phyloP scores from a whole-genome alignment of 2,888 invertebrate species.

The Ormyrus rosae region DNA sequence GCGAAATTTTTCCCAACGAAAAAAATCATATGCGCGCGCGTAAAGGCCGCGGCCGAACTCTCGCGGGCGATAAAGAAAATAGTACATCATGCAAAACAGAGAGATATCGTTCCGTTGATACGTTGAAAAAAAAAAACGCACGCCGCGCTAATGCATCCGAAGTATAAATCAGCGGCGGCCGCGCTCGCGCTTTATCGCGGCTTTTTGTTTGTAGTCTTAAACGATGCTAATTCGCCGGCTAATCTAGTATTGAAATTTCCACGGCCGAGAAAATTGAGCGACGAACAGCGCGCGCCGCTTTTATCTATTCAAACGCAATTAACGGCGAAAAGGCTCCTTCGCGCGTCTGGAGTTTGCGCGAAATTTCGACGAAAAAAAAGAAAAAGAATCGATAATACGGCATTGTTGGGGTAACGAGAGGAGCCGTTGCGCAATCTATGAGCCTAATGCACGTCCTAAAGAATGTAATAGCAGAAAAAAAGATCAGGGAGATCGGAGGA shows the following conservation, averaged over 20 bases:
- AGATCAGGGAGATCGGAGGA: not conserved
- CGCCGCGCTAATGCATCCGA: slow-evolving; percentile 6
- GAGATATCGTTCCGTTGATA: slow-evolving; percentile 18
- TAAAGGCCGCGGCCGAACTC: not conserved
- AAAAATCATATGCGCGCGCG: slow-evolving; percentile 13
- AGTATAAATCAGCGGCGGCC: slow-evolving; percentile 11
- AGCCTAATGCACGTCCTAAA: not conserved
- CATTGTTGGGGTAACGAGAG: no score
- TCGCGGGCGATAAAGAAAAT: slow-evolving; percentile 10
- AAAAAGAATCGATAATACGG: no score
- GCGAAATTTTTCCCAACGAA: slow-evolving; percentile 25
- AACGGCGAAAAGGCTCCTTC: not conserved
- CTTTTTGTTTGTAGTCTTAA: slow-evolving; percentile 13
- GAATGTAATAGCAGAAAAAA: not conserved
- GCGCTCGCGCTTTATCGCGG: not conserved
- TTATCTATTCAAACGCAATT: not conserved
- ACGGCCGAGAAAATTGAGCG: no score
- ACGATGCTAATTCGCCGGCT: no score
- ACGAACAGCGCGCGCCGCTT: no score
- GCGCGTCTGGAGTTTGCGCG: not conserved
- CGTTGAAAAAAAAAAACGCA: not conserved
- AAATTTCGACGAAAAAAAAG: not conserved
- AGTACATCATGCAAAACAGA: slow-evolving; percentile 29
- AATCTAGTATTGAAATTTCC: no score
- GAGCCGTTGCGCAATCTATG: not conserved